Conservation (phyloP, 2,113 vertebrate species). For the Misgurnus mizolepis region DNA sequence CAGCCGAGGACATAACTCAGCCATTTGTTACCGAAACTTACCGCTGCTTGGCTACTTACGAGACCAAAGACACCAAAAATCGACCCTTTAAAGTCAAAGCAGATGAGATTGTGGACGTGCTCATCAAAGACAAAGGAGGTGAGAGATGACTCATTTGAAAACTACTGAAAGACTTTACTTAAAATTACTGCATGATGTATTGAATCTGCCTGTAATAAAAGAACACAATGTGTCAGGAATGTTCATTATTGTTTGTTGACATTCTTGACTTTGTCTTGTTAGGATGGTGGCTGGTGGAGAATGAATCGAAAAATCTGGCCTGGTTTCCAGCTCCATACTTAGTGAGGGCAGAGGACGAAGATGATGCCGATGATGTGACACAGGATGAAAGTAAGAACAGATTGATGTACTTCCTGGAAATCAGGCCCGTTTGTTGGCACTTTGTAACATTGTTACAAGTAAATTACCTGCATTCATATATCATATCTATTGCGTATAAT, state of each 20-base stretch:
- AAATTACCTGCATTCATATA: too few species aligned
- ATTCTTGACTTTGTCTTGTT: constrained; percentile 3
- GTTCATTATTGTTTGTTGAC: neutral
- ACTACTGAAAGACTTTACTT: too few species aligned
- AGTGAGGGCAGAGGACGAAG: constrained; percentile 64
- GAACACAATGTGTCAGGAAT: too few species aligned
- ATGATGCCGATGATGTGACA: constrained; percentile 40
- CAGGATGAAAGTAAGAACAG: constrained; percentile 57
- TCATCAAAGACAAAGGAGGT: constrained; percentile 89
- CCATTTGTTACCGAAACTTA: constrained; percentile 80
- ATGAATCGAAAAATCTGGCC: constrained; percentile 77
- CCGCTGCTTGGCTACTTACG: constrained; percentile 79
- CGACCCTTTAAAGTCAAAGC: constrained; percentile 72
- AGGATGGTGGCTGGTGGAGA: constrained; percentile 98
- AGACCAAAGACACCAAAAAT: constrained; percentile 84
- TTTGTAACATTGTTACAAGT: neutral
- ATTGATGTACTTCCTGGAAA: neutral
- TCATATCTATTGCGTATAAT: too few species aligned
- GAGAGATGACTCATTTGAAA: constrained; percentile 11
- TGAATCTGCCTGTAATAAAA: too few species aligned
- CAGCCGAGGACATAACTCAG: constrained; percentile 58
- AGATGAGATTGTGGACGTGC: constrained; percentile 80
- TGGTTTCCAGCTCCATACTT: constrained; percentile 96
- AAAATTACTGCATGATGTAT: too few species aligned
- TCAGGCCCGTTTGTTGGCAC: neutral